A percentile compares a stretch with the other conserved stretches of the same genome.
Conservation (phyloP, 2,113 vertebrate genomes). For the Sarotherodon lohbergeri region DNA sequence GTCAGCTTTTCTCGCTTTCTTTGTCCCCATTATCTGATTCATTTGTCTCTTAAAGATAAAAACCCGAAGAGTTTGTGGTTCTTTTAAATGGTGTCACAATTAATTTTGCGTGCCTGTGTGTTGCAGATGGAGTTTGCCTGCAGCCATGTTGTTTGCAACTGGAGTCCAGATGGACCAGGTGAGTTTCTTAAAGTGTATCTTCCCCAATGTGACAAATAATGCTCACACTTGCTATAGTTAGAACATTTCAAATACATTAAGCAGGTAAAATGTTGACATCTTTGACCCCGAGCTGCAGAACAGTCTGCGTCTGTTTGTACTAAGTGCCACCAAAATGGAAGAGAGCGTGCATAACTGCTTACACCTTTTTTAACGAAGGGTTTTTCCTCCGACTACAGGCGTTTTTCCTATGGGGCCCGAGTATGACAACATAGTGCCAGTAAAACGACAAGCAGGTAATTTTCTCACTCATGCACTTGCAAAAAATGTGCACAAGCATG, state of each 20-base stretch:
- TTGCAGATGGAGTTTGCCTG: conserved; percentile 73
- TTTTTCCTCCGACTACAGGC: background rate
- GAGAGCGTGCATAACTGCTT: background rate
- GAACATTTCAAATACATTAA: background rate
- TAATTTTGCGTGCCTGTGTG: background rate
- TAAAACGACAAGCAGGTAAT: background rate
- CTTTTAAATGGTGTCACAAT: background rate
- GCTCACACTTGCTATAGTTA: too few species aligned
- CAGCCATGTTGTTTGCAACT: conserved; percentile 72
- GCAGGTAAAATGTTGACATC: background rate
- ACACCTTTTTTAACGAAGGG: background rate
- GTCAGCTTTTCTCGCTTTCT: background rate
- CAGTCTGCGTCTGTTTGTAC: background rate
- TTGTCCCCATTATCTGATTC: background rate
- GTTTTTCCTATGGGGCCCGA: background rate
- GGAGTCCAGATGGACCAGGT: conserved; percentile 53
- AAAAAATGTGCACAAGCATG: background rate
- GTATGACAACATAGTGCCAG: background rate
- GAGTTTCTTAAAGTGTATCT: background rate
- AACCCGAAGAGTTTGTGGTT: background rate
- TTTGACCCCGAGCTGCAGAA: background rate
- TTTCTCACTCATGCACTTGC: background rate
- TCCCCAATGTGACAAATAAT: background rate
- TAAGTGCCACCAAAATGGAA: background rate
- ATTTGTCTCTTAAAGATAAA: background rate